Conservation (phyloP, 2,113 vertebrate species). For the Percina caprodes region DNA sequence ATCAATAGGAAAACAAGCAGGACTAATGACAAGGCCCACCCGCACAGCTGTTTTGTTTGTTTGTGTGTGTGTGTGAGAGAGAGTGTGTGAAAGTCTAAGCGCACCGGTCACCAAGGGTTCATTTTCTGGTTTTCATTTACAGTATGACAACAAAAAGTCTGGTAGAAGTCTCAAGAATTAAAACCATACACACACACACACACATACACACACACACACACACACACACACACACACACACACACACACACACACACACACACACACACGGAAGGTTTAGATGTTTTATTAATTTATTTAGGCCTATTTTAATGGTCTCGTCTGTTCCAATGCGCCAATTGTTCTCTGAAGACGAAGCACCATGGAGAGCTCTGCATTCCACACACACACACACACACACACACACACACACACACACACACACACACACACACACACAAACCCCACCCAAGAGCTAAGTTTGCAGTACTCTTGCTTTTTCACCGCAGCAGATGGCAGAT, state of each 20-base stretch:
- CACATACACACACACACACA: constrained; percentile 10
- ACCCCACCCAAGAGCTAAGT: too few species aligned
- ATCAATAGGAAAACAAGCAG: constrained; percentile 78
- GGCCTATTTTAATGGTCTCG: too few species aligned
- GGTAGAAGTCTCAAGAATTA: constrained; percentile 29
- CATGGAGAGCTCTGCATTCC: too few species aligned
- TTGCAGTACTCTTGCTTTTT: too few species aligned
- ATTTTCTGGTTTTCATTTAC: constrained; percentile 46
- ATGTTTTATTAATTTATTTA: too few species aligned
- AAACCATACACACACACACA: constrained; percentile 13
- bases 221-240: background rate
- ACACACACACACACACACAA: background rate
- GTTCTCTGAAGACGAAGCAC: too few species aligned
- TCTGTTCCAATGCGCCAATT: too few species aligned
- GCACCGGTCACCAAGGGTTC: constrained; percentile 48
- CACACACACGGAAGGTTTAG: background rate
- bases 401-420: background rate
- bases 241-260: background rate
- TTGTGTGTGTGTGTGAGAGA: background rate
- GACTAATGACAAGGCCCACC: constrained; percentile 77
- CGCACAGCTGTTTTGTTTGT: constrained; percentile 73
- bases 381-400: background rate
- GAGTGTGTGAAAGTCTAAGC: constrained; percentile 25
- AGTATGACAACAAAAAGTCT: constrained; percentile 44
- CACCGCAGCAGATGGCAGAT: too few species aligned